Evolutionary conservation across 2,888 invertebrate species (phyloP), one percentile per base, ranked within the genome.

Genomic region (Salpingus planirostris): DNA sequence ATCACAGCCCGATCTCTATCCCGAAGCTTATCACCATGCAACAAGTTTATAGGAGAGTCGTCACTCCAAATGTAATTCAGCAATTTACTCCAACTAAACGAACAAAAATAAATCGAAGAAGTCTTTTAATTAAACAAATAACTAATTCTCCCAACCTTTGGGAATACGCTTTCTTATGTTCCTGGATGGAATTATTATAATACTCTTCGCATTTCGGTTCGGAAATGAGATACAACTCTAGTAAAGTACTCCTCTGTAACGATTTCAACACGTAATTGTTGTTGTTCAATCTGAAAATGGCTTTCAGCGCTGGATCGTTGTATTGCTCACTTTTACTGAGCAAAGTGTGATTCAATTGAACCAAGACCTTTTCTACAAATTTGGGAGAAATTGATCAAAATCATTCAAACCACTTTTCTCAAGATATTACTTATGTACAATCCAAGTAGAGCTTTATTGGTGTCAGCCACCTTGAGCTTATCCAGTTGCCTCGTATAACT

Each of bases 191-290:
- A 55, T 84, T 87, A 41, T 83, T 73, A 60, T 95, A 95, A 52
- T 80, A 83, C 42, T 78, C 74, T 57, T 88, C 88, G 52, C 91
- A 89, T 27, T 85, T 85, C 0, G 86, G 83, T 60, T 92, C 91
- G 0, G 86, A 82, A 37, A 87, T 65, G 40, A 76, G 70, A 27
- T 95, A 76, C 33, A 93, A 68, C 48, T 89, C 87, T 54, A 96
- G 66, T 2, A 95, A 67, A 11, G 80, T 81, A 37, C 85, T 89
- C 47, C 89, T 77, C 15, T 88, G 86, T 13, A 96, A 68, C 6
- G 92, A 87, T 68, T 90, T 92, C n/a, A 93, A 69, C 39, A 96
- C 81, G 57, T 96, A 93, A 61, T 93, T 83, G 45, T 88, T 90
- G 62, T 97, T 97, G 65, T 97, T 97, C 24, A 96, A 68, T 38